Conservation (phyloP, 1,140 invertebrate species). For the Artemia franciscana region DNA sequence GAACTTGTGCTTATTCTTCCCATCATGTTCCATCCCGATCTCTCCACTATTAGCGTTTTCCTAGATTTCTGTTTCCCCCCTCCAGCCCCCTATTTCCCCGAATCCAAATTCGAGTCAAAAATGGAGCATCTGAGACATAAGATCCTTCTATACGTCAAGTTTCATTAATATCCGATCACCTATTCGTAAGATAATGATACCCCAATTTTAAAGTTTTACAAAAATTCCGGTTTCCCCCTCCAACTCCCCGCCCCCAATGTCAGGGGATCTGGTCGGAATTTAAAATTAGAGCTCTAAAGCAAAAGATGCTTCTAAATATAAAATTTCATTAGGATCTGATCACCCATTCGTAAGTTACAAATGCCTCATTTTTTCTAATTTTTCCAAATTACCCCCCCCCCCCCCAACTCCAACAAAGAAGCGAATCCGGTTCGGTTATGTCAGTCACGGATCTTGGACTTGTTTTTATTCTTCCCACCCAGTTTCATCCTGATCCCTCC, state of each 20-base stretch:
- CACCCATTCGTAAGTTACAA: too few species aligned
- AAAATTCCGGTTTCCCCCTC: not conserved
- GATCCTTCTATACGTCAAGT: not conserved
- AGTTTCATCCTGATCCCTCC: not conserved
- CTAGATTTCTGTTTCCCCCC: not conserved
- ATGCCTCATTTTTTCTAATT: not conserved
- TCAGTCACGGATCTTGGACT: too few species aligned
- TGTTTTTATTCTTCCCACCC: not conserved
- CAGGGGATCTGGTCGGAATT: not conserved
- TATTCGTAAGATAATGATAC: too few species aligned
- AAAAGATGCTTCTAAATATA: not conserved
- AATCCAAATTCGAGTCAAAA: not conserved
- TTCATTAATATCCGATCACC: not conserved
- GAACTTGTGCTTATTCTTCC: not conserved
- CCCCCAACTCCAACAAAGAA: not conserved
- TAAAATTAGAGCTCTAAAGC: not conserved
- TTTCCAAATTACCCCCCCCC: not conserved
- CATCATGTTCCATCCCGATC: too few species aligned
- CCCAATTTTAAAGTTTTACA: not conserved
- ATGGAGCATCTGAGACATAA: not conserved
- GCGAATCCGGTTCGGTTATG: not conserved
- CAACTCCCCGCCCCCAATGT: not conserved
- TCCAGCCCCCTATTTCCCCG: not conserved
- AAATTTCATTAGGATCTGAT: not conserved
- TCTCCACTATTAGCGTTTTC: not conserved